Conservation (phyloP, 2,888 invertebrate species). For the Ypsolopha sequella region DNA sequence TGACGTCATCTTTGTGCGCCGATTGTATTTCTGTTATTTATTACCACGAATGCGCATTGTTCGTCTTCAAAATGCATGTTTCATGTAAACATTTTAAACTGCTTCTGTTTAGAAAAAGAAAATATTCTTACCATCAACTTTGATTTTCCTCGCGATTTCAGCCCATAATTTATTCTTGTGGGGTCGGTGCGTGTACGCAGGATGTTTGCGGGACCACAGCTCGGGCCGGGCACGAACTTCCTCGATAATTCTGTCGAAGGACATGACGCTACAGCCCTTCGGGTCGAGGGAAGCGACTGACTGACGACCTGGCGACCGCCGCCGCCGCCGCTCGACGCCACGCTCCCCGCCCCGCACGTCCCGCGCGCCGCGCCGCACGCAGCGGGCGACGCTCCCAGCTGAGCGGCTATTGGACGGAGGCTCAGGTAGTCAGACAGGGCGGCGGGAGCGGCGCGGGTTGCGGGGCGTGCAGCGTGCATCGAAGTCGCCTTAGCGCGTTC, state of each 20-base stretch:
- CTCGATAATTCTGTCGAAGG: slow-evolving; percentile 15
- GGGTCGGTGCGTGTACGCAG: slow-evolving; percentile 14
- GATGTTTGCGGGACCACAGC: slow-evolving; percentile 17
- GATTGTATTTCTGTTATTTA: too few species aligned
- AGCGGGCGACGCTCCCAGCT: slow-evolving; percentile 1
- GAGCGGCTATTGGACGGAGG: neutral
- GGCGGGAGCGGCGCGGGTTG: neutral
- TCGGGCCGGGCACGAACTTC: slow-evolving; percentile 15
- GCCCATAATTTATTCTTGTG: slow-evolving; percentile 14
- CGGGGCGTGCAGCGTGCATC: neutral
- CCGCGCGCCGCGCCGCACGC: slow-evolving; percentile 5
- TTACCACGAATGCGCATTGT: too few species aligned
- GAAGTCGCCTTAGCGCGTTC: neutral
- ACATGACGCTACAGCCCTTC: slow-evolving; percentile 6
- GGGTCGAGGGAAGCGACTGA: slow-evolving; percentile 7
- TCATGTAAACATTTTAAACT: too few species aligned
- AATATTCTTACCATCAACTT: slow-evolving; percentile 6
- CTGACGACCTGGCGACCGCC: too few species aligned
- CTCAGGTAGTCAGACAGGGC: neutral
- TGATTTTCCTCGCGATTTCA: slow-evolving; percentile 13
- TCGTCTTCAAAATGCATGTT: too few species aligned
- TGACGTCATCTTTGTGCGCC: too few species aligned
- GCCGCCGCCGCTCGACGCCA: slow-evolving; percentile 7
- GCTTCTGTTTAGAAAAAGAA: too few species aligned
- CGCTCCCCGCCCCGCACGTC: slow-evolving; percentile 8